A percentile compares a stretch with the other conserved stretches of the same genome.
Conservation (phyloP, 2,797 vertebrate species). For the Sphaeramia orbicularis region DNA sequence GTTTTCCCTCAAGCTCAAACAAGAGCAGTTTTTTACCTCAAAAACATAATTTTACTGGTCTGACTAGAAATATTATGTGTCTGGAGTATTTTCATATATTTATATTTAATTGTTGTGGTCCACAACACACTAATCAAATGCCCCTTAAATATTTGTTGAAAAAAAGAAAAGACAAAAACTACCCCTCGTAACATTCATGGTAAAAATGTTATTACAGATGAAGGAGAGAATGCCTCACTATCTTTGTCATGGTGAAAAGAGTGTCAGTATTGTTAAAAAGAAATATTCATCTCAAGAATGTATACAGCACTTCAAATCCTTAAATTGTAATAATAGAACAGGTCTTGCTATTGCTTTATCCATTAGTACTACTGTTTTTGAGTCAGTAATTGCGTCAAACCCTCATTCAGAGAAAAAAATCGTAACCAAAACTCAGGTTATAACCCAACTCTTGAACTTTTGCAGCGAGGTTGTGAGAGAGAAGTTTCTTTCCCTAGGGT, state of each 20-base stretch:
- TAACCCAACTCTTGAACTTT: constrained; percentile 57
- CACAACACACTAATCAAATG: constrained; percentile 55
- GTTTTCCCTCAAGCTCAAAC: neutral
- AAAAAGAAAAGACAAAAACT: constrained; percentile 16
- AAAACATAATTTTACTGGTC: constrained; percentile 13
- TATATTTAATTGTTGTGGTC: constrained; percentile 69
- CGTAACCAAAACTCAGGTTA: constrained; percentile 52
- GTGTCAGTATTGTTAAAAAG: no score
- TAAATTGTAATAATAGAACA: neutral
- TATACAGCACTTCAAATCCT: neutral
- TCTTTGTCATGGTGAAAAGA: no score
- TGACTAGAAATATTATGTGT: constrained; percentile 35
- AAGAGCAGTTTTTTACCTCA: neutral
- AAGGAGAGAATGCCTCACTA: no score
- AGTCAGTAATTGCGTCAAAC: constrained; percentile 17
- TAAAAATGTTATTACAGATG: no score
- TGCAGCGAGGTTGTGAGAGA: constrained; percentile 67
- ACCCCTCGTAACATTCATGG: no score
- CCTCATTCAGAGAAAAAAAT: constrained; percentile 22
- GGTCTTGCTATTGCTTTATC: neutral
- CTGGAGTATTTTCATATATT: constrained; percentile 69
- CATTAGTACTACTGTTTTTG: neutral
- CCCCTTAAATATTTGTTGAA: constrained; percentile 6
- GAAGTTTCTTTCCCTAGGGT: constrained; percentile 54
- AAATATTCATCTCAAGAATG: no score